A percentile compares a stretch with the other conserved stretches of the same genome.
These are phyloP conservation scores for Drosophila seguyi DNA, from an alignment of 1,140 invertebrate genomes.

Conservation along the genomic window DNA sequence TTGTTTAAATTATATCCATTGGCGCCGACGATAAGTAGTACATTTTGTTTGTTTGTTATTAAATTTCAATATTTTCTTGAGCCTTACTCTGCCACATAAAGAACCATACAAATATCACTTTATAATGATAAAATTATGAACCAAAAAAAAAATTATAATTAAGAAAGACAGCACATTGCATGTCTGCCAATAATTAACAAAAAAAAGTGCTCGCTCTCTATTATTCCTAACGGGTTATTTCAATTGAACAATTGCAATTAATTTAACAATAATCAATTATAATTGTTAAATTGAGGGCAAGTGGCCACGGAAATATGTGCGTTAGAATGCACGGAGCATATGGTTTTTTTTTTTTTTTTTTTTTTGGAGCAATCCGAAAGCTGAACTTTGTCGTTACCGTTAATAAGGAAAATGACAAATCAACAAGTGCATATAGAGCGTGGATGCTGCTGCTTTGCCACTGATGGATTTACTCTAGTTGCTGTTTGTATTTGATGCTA, in stretches of 20 bases:
- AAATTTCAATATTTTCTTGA: neutral
- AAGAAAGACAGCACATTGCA: neutral
- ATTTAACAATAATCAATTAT: conserved; percentile 26
- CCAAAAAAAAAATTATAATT: neutral
- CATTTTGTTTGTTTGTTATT: too few relatives aligned
- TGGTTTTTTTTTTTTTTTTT: too few relatives aligned
- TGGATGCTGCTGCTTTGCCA: conserved; percentile 35
- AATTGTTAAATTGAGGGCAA: conserved; percentile 21
- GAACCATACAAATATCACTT: neutral
- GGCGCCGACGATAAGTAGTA: too few relatives aligned
- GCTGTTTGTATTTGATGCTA: conserved; percentile 13
- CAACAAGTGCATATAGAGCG: conserved; percentile 32
- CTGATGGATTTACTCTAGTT: conserved; percentile 80
- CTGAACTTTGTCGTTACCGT: conserved; percentile 47
- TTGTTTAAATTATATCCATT: too few relatives aligned
- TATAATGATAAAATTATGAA: neutral
- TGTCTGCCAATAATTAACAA: conserved; percentile 12
- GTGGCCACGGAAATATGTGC: conserved; percentile 18
- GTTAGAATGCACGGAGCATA: neutral
- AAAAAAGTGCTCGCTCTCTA: neutral
- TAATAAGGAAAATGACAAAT: conserved; percentile 60
- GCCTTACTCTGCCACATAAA: neutral
- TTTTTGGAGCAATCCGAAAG: conserved; percentile 16
- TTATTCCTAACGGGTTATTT: conserved; percentile 4
- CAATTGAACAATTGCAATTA: conserved; percentile 19